Evolutionary conservation across 2,888 invertebrate genomes (phyloP).

Genomic region (Zygogramma bicolorata): DNA sequence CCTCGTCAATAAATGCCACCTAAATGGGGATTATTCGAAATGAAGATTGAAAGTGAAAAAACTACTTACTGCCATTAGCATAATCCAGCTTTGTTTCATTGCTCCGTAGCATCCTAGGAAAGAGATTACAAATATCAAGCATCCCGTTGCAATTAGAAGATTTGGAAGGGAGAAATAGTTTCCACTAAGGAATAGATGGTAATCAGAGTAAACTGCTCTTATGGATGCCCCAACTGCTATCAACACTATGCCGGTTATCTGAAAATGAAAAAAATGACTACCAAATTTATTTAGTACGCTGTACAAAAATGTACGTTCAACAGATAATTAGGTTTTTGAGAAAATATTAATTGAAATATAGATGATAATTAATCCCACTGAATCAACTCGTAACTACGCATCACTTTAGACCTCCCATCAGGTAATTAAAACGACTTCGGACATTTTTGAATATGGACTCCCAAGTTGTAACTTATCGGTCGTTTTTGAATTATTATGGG

Average conservation of each 20-base stretch:
- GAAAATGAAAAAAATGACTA: constrained; percentile 60
- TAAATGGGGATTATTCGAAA: too few relatives aligned
- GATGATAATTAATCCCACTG: too few relatives aligned
- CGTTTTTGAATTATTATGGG: too few relatives aligned
- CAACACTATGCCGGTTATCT: constrained; percentile 90
- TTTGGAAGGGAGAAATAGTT: constrained; percentile 88
- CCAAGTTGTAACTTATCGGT: too few relatives aligned
- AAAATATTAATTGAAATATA: too few relatives aligned
- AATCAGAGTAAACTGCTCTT: constrained; percentile 79
- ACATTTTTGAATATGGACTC: too few relatives aligned
- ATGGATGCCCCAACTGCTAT: constrained; percentile 85
- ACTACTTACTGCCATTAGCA: constrained; percentile 86
- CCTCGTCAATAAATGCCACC: too few relatives aligned
- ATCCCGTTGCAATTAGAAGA: constrained; percentile 89
- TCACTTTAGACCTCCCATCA: too few relatives aligned
- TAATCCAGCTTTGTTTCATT: constrained; percentile 92
- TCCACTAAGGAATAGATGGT: constrained; percentile 83
- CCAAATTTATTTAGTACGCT: neutral
- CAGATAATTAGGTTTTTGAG: too few relatives aligned
- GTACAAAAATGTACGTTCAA: neutral
- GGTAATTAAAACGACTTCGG: too few relatives aligned
- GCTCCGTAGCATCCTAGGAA: constrained; percentile 98
- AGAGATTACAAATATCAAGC: constrained; percentile 89
- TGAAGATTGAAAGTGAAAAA: too few relatives aligned
- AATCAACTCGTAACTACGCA: too few relatives aligned